Conservation (phyloP, 2,888 invertebrate species). For the Cheilosia scutellata region DNA sequence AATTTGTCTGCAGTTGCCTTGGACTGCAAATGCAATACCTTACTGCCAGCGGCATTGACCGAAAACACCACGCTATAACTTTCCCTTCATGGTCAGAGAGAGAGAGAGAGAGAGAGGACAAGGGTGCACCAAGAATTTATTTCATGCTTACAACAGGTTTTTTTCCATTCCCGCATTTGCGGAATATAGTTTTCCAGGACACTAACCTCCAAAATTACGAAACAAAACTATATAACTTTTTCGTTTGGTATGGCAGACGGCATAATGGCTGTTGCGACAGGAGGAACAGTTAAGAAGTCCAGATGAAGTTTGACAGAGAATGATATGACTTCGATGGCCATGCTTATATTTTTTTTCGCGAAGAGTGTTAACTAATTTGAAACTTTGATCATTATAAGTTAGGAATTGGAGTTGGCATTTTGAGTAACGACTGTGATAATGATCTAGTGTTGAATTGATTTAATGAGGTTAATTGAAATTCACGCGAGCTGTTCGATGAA, state of each 20-base stretch:
- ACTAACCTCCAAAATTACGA: constrained; percentile 18
- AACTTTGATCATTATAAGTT: constrained; percentile 35
- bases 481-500: neutral
- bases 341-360: constrained; percentile 4
- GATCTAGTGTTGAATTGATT: constrained; percentile 3
- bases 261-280: neutral
- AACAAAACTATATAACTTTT: neutral
- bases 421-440: neutral
- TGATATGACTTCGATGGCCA: constrained; percentile 35
- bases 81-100: constrained; percentile 16
- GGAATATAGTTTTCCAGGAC: constrained; percentile 38
- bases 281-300: neutral
- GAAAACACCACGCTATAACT: constrained; percentile 15
- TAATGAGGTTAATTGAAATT: neutral
- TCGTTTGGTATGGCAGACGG: neutral
- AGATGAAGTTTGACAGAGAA: constrained; percentile 5
- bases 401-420: neutral
- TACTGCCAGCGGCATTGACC: constrained; percentile 44
- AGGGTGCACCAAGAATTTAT: constrained; percentile 53
- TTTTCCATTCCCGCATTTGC: constrained; percentile 15
- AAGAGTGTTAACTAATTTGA: constrained; percentile 34
- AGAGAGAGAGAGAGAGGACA: neutral
- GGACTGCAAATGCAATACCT: constrained; percentile 1
- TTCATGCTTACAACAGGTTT: constrained; percentile 68
- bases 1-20: constrained; percentile 41